phyloP scores from a whole-genome alignment of 2,888 invertebrate genomes.

The Drosophila diplacantha region DNA sequence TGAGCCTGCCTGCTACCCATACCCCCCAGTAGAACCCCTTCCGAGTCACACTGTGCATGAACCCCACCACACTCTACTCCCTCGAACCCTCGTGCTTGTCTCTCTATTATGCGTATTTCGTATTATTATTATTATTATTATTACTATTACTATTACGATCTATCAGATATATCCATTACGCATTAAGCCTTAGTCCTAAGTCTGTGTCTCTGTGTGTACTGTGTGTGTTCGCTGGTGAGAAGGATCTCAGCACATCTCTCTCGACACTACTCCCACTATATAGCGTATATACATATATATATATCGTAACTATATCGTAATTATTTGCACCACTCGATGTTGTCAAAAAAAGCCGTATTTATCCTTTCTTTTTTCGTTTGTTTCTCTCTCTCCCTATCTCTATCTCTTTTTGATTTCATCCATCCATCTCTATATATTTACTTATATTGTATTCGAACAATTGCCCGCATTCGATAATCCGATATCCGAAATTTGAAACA shows the following conservation, averaged over 20 bases:
- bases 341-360: slow-evolving; percentile 32
- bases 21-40: neutral
- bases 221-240: slow-evolving; percentile 19
- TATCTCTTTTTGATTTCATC: slow-evolving; percentile 23
- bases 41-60: slow-evolving; percentile 5
- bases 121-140: slow-evolving; percentile 1
- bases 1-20: slow-evolving; percentile 1
- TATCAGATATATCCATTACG: slow-evolving; percentile 7
- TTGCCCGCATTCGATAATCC: slow-evolving; percentile 21
- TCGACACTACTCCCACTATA: neutral
- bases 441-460: slow-evolving; percentile 10
- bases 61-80: neutral
- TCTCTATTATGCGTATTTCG: neutral
- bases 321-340: slow-evolving; percentile 43
- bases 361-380: slow-evolving; percentile 15
- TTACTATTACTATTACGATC: neutral
- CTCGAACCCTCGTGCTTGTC: neutral
- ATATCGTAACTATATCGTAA: slow-evolving; percentile 32
- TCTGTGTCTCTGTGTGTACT: slow-evolving; percentile 2
- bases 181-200: slow-evolving; percentile 7
- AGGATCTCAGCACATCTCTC: slow-evolving; percentile 17
- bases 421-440: slow-evolving; percentile 27
- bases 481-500: slow-evolving; percentile 25
- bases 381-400: slow-evolving; percentile 13
- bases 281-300: slow-evolving; percentile 4